Evolutionary conservation across 2,113 vertebrate genomes (phyloP).

Genomic region (Aegypius monachus): DNA sequence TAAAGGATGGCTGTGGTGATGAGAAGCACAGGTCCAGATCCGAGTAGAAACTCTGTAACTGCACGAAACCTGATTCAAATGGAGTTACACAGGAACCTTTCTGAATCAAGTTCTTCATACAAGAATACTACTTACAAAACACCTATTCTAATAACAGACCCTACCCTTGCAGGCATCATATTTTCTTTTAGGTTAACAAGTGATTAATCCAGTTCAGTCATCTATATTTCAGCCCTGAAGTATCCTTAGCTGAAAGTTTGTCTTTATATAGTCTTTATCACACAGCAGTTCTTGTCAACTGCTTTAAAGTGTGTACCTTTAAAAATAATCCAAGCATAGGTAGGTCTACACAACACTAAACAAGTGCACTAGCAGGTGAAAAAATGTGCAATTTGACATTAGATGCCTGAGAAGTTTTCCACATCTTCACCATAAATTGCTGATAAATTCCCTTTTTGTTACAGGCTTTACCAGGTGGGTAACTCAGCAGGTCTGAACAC

Average conservation of each 20-base stretch:
- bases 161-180: neutral
- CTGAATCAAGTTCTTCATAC: neutral
- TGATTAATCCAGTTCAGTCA: neutral
- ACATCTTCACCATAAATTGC: neutral
- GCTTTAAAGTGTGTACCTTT: neutral
- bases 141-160: neutral
- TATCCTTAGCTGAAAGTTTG: neutral
- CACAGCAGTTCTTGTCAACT: neutral
- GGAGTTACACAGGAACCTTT: neutral
- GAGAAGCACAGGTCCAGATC: neutral
- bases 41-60: neutral
- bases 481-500: neutral
- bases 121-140: neutral
- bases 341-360: neutral
- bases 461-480: slow-evolving; percentile 4
- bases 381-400: neutral
- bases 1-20: neutral
- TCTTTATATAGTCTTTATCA: neutral
- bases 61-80: neutral
- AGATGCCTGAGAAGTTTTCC: neutral
- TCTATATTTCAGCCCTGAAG: neutral
- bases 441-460: neutral
- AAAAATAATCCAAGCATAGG: neutral
- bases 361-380: neutral
- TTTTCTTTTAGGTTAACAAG: neutral